phyloP scores from a whole-genome alignment of 2,797 vertebrate genomes.

The Trichosurus vulpecula region DNA sequence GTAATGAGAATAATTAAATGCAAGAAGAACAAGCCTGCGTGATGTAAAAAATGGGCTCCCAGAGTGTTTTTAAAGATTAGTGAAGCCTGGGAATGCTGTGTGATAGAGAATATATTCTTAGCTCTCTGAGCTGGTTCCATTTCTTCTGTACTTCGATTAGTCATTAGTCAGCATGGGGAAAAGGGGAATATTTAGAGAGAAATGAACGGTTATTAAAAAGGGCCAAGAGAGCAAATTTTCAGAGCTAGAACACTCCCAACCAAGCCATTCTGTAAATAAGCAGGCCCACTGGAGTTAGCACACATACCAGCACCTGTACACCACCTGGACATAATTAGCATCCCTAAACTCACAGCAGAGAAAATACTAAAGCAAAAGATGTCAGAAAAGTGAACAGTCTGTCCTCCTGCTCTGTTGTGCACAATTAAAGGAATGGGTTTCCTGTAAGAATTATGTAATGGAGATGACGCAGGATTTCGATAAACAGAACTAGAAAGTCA shows the following conservation, averaged over 20 bases:
- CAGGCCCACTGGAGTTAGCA: conserved; percentile 78
- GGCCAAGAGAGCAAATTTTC: conserved; percentile 78
- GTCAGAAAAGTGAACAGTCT: conserved; percentile 79
- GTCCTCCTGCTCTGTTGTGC: conserved; percentile 56
- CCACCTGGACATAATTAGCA: conserved; percentile 84
- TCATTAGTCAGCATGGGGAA: conserved; percentile 70
- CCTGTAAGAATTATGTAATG: conserved; percentile 58
- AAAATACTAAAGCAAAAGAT: conserved; percentile 77
- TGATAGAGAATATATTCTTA: conserved; percentile 33
- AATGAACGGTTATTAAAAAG: conserved; percentile 82
- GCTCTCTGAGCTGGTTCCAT: conserved; percentile 57
- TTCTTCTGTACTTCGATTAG: conserved; percentile 69
- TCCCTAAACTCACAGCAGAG: conserved; percentile 73
- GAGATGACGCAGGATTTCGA: conserved; percentile 48
- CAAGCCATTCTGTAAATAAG: conserved; percentile 72
- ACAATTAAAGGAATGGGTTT: conserved; percentile 55
- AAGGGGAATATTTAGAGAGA: conserved; percentile 72
- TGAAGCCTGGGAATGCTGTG: background rate
- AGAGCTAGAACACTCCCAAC: conserved; percentile 66
- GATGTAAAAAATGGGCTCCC: conserved; percentile 24
- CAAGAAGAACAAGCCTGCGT: background rate
- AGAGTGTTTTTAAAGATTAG: conserved; percentile 32
- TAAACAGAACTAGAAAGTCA: conserved; percentile 44
- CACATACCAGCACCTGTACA: conserved; percentile 80
- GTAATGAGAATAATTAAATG: background rate